Evolutionary conservation across 1,140 invertebrate genomes (phyloP).

Genomic region (Pseudoatta argentina): DNA sequence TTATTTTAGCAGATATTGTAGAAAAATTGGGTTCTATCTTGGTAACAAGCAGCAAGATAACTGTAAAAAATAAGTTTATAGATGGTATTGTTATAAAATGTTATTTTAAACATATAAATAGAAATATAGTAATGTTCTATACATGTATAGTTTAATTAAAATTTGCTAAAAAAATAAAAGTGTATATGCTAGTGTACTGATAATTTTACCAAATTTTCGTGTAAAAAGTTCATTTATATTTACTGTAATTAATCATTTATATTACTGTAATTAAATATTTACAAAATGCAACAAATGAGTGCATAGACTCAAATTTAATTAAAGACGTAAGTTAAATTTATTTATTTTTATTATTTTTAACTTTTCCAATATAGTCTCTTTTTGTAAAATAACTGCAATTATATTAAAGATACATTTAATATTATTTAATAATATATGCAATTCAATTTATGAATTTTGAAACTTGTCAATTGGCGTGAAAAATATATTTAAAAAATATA

Average conservation of each 20-base stretch:
- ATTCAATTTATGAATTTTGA: background rate
- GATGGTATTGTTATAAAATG: background rate
- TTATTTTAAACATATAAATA: background rate
- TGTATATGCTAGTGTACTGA: background rate
- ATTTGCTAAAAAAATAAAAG: background rate
- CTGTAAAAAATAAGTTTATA: background rate
- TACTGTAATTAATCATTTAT: background rate
- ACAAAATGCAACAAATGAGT: background rate
- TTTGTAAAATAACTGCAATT: background rate
- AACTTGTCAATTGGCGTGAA: background rate
- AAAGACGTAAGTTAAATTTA: background rate
- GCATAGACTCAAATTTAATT: slow-evolving; percentile 11
- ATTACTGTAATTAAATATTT: background rate
- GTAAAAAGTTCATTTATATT: background rate
- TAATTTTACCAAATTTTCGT: background rate
- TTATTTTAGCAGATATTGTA: background rate
- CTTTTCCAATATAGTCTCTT: background rate
- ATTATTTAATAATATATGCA: slow-evolving; percentile 4
- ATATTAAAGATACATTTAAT: background rate
- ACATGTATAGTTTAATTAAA: background rate
- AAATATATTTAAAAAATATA: slow-evolving; percentile 38
- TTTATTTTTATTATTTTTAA: slow-evolving; percentile 8
- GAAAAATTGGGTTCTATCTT: background rate
- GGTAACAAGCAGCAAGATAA: background rate
- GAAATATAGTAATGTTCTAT: background rate